Base-by-base conservation (phyloP, 1,140 invertebrate genomes). In the Panagrolaimus sp. region DNA sequence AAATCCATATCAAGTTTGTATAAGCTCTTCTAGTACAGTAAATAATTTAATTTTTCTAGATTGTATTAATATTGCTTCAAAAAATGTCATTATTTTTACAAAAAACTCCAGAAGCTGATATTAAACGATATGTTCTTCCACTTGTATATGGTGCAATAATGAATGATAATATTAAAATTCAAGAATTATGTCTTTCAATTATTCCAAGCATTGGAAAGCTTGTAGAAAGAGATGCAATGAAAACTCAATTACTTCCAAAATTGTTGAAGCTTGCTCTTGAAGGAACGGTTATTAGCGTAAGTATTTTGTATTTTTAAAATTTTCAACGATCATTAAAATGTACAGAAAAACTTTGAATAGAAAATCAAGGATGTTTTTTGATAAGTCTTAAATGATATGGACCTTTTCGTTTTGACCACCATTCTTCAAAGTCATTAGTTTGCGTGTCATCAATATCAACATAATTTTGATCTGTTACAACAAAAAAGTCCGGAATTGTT, bases 221-320 rank as follows among this genome's bases (percentile, higher is more conserved):
- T 9, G 89, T 98, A 62, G 94, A 97, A 79, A 91, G 91, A 79
- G 88, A 91, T n/a, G 89, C 91, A 1, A 91, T 97, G 88, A 97
- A 96, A 84, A 94, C 94, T 85, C 88, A 91, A 7, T 86, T 98
- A 1, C 83, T 98, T 51, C 94, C 95, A 0, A 86, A 92, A 68
- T 92, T 98, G 51, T 92, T 94, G 82, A 92, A 92, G 78, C 84
- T 98, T 0, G 95, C 92, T 79, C 84, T 93, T 20, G 85, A 85
- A 14, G 93, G 91, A 23, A 88, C 87, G 43, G 90, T 89, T 84
- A 86, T 93, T 27, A 91, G 91, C 5, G 87, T 88, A 81, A 80
- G 84, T 82, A 38, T 64, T n/a, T n/a, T n/a, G 14, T 42, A 7
- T 57, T 65, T 44, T 38, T 65, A 51, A 38, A 38, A n/a, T n/a